Percentiles rank a stretch among this genome's conserved stretches.
These are phyloP conservation scores for Habroteleia sp. DNA, from an alignment of 2,888 invertebrate species.

Conservation along the genomic window DNA sequence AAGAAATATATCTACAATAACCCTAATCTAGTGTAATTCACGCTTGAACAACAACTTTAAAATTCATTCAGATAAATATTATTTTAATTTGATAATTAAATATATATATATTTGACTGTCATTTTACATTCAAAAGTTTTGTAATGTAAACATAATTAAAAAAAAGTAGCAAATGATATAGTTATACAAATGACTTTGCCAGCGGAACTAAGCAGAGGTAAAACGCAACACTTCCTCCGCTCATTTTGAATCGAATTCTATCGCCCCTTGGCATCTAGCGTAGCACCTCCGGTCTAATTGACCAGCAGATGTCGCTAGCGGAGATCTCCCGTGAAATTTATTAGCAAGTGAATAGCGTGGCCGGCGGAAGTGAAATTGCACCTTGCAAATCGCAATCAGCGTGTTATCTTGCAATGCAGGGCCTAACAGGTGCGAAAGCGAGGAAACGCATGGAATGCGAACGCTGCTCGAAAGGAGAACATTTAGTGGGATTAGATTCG, in stretches of 20 bases:
- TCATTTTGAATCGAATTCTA: slow-evolving; percentile 40
- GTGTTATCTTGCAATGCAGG: slow-evolving; percentile 51
- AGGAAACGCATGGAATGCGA: slow-evolving; percentile 68
- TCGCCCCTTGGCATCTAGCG: slow-evolving; percentile 42
- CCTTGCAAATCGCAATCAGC: slow-evolving; percentile 53
- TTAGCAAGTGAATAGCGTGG: slow-evolving; percentile 43
- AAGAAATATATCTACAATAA: too few relatives aligned
- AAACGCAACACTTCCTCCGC: slow-evolving; percentile 5
- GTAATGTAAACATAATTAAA: too few relatives aligned
- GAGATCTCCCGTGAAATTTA: slow-evolving; percentile 48
- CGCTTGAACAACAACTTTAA: too few relatives aligned
- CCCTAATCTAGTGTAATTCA: too few relatives aligned
- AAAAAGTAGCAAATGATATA: too few relatives aligned
- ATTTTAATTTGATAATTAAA: too few relatives aligned
- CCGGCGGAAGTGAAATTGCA: slow-evolving; percentile 60
- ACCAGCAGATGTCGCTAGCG: slow-evolving; percentile 52
- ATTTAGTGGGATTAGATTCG: slow-evolving; percentile 72
- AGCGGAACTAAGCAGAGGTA: slow-evolving; percentile 1
- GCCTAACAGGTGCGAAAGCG: slow-evolving; percentile 60
- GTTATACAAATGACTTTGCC: not conserved
- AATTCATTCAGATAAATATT: too few relatives aligned
- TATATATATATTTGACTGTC: too few relatives aligned
- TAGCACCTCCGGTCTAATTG: slow-evolving; percentile 48
- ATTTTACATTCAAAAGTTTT: too few relatives aligned
- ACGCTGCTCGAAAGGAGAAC: slow-evolving; percentile 62